These are phyloP conservation scores for Metallyticus violacea DNA, from an alignment of 2,888 invertebrate genomes.

Conservation along the genomic window DNA sequence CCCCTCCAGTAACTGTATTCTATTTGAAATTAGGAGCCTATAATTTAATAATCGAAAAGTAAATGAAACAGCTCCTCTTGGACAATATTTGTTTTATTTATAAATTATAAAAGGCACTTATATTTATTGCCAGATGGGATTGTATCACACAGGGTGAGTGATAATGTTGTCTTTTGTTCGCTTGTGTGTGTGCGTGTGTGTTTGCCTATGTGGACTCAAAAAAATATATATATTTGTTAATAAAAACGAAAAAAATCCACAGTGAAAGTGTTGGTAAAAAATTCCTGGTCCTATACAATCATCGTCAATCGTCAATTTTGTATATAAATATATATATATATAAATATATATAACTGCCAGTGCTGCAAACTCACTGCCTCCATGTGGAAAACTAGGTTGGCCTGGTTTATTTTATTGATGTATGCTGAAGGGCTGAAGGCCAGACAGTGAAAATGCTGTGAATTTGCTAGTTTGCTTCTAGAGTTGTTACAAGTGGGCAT, in stretches of 20 bases:
- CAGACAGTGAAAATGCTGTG: not conserved
- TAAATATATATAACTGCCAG: constrained; percentile 26
- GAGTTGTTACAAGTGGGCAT: not conserved
- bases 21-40: not conserved
- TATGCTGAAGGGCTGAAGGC: not conserved
- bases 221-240: not conserved
- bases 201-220: not conserved
- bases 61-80: not conserved
- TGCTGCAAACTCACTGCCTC: constrained; percentile 27
- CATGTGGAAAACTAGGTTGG: not conserved
- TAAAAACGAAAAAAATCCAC: not conserved
- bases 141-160: not conserved
- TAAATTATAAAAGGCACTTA: not conserved
- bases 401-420: not conserved
- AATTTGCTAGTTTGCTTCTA: not conserved
- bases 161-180: too few species aligned
- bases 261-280: not conserved
- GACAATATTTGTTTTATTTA: not conserved
- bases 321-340: constrained; percentile 2
- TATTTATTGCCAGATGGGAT: not conserved
- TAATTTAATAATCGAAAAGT: not conserved
- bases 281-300: constrained; percentile 11
- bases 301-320: not conserved
- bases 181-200: not conserved
- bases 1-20: too few species aligned